A percentile compares a stretch with the other conserved stretches of the same genome.
These are phyloP conservation scores for Potamilus streckersoni DNA, from an alignment of 1,140 invertebrate genomes.

Conservation along the genomic window DNA sequence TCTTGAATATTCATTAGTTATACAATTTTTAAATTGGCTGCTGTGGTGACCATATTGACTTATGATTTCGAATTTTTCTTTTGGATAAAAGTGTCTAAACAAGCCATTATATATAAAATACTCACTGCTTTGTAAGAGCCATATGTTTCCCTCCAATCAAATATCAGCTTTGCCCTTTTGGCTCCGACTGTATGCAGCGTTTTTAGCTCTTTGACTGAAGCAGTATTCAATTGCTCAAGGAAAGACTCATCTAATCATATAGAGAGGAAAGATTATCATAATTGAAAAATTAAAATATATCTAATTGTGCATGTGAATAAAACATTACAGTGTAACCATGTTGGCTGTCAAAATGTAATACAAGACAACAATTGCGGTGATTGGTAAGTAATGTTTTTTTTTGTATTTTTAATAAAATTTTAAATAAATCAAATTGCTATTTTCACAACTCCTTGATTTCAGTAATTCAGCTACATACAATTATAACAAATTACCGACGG, in stretches of 20 bases:
- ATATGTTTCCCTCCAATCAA: constrained; percentile 53
- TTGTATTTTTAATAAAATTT: constrained; percentile 8
- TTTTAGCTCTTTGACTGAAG: constrained; percentile 49
- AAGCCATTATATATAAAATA: not conserved
- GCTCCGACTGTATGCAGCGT: constrained; percentile 54
- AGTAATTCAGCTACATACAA: too few species aligned
- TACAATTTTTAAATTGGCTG: too few species aligned
- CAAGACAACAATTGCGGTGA: not conserved
- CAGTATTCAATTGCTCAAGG: constrained; percentile 44
- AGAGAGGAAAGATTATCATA: not conserved
- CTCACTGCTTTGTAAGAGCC: constrained; percentile 49
- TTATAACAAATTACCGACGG: too few species aligned
- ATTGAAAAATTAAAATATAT: not conserved
- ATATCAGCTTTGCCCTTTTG: constrained; percentile 55
- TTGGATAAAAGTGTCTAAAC: too few species aligned
- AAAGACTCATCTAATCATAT: constrained; percentile 46
- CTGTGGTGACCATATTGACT: too few species aligned
- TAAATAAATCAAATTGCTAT: not conserved
- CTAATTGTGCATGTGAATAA: not conserved
- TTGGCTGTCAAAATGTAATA: not conserved
- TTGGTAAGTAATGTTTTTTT: not conserved
- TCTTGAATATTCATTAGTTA: too few species aligned
- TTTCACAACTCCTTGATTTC: not conserved
- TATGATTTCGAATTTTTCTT: too few species aligned
- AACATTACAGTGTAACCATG: not conserved